Percentiles rank a stretch among this genome's conserved stretches.
These are phyloP conservation scores for Lasius fuliginosus DNA, from an alignment of 2,888 invertebrate species.

Conservation along the genomic window DNA sequence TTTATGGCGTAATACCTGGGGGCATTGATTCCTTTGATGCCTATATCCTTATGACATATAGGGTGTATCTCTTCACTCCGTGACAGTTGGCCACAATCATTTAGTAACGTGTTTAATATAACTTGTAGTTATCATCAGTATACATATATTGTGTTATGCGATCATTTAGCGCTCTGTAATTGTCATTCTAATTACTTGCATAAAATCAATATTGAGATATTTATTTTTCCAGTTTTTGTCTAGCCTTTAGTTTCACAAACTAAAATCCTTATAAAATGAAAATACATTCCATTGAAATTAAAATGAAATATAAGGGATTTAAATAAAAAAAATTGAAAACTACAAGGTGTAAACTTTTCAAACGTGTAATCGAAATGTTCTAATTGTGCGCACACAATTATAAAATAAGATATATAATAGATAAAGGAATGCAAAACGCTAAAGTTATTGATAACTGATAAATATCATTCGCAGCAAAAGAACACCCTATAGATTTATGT, in stretches of 20 bases:
- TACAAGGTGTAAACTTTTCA: neutral
- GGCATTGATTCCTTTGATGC: constrained; percentile 69
- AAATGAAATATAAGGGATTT: neutral
- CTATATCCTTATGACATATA: constrained; percentile 62
- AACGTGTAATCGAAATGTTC: neutral
- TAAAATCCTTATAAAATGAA: neutral
- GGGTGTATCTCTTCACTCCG: constrained; percentile 56
- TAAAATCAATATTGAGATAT: neutral
- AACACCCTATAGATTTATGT: constrained; percentile 66
- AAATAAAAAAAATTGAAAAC: neutral
- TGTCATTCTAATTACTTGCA: neutral
- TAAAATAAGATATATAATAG: neutral
- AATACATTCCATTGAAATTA: neutral
- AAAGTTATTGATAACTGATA: neutral
- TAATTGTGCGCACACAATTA: neutral
- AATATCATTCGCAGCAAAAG: constrained; percentile 20
- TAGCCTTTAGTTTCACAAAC: constrained; percentile 7
- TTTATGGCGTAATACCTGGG: constrained; percentile 72
- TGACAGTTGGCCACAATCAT: neutral
- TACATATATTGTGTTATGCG: neutral
- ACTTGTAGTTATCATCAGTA: neutral
- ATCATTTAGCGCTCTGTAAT: neutral
- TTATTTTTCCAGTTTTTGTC: neutral
- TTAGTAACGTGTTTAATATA: constrained; percentile 1
- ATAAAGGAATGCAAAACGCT: neutral